phyloP scores from a whole-genome alignment of 2,113 vertebrate genomes.

The Podarcis cretensis region DNA sequence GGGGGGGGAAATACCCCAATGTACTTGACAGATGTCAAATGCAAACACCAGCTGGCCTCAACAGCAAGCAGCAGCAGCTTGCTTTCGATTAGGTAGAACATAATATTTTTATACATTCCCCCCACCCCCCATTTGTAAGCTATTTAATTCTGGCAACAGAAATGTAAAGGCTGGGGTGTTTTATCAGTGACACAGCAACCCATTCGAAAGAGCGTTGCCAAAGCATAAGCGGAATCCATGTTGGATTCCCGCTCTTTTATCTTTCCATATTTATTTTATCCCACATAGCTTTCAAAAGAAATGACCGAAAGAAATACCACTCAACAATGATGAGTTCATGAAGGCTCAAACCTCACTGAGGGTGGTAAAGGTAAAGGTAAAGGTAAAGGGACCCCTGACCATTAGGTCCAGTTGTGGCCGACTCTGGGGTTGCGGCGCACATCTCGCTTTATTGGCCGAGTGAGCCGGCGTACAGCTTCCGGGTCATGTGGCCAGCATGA shows the following conservation, averaged over 20 bases:
- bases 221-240: conserved; percentile 44
- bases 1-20: background rate
- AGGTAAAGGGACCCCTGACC: no score
- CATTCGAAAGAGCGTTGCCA: conserved; percentile 30
- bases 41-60: background rate
- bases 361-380: no score
- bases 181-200: conserved; percentile 30
- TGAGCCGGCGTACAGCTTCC: no score
- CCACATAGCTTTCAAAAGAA: conserved; percentile 16
- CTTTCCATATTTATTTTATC: background rate
- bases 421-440: no score
- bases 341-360: no score
- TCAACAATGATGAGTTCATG: no score
- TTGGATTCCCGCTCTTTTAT: background rate
- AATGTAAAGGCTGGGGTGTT: background rate
- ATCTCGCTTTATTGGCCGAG: no score
- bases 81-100: conserved; percentile 6
- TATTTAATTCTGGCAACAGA: conserved; percentile 3
- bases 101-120: background rate
- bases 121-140: background rate
- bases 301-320: background rate
- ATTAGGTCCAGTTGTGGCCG: no score
- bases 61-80: conserved; percentile 2
- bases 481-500: no score
- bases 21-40: conserved; percentile 9